Base-by-base conservation (phyloP, 2,888 invertebrate genomes). In the Anoplius nigerrimus region DNA sequence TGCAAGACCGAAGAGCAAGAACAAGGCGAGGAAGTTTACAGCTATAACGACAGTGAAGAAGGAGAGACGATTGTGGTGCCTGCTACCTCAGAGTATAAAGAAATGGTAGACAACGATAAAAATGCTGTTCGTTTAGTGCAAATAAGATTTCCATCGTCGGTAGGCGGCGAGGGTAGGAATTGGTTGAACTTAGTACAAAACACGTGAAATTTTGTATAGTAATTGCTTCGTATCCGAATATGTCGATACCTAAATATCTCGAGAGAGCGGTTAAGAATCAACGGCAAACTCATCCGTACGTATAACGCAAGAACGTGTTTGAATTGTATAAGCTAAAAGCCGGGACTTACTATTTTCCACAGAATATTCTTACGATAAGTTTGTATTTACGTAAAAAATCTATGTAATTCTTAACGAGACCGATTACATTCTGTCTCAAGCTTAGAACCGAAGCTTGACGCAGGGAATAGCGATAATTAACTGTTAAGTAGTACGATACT, bases 131-230 rank as follows among this genome's bases (percentile, higher is more conserved):
- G 86, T 72, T 77, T 88, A 54, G 87, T 89, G 16, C 86, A 89
- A 71, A 88, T 89, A 60, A 79, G 86, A 72, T 80, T 89, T 71
- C 87, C 88, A 6, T 60, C 85, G 0, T 79, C 82, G 3, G 74
- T 73, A 2, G 80, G 71, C 1, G 82, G 69, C 0, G 86, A 87
- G 46, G 82, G 84, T 0, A 81, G 83, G 78, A 85, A 81, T 66
- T 88, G 88, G 88, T 74, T 88, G 52, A 87, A 83, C 53, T 79
- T 88, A 75, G 87, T 88, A 74, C 87, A 87, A 82, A 84, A 84
- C 60, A 83, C 82, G 68, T 83, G 67, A 82, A 74, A 27, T 34
- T 66, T 68, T 64, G 22, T 45, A 52, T 34, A 20, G 8, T 48
- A 21, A 58, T 52, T 15, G 46, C 59, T 63, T 51, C 57, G 48